phyloP scores from a whole-genome alignment of 1,140 invertebrate genomes.

The Drosophila rufa region DNA sequence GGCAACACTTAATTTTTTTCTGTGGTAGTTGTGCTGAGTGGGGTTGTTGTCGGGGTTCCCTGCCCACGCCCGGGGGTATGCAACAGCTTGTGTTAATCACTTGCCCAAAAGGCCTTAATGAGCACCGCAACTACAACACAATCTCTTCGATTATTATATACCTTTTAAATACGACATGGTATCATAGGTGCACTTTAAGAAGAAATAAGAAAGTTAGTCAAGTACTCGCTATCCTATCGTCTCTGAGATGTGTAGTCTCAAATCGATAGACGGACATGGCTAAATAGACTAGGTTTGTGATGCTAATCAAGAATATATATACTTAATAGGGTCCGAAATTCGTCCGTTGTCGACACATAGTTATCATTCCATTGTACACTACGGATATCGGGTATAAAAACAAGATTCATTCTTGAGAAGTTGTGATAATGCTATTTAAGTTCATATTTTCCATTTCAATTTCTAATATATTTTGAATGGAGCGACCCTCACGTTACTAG shows the following conservation, averaged over 20 bases:
- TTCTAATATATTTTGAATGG: neutral
- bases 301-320: too few species aligned
- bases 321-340: too few species aligned
- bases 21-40: conserved; percentile 12
- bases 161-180: neutral
- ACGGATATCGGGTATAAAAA: too few species aligned
- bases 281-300: too few species aligned
- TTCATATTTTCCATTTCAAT: neutral
- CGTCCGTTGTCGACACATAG: too few species aligned
- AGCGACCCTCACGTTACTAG: neutral
- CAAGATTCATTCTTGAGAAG: neutral
- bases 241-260: too few species aligned
- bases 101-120: conserved; percentile 75
- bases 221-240: too few species aligned
- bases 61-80: conserved; percentile 42
- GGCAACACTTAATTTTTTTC: conserved; percentile 36
- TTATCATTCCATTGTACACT: too few species aligned
- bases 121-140: conserved; percentile 52
- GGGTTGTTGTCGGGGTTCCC: conserved; percentile 13
- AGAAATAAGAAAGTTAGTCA: too few species aligned
- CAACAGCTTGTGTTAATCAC: conserved; percentile 79
- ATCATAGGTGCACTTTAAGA: too few species aligned
- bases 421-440: neutral
- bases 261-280: too few species aligned
- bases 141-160: conserved; percentile 21